Evolutionary conservation across 64 coral and sea anemone genomes (phyloP), one percentile per base, ranked within the genome.

Genomic region (Montipora capricornis): DNA sequence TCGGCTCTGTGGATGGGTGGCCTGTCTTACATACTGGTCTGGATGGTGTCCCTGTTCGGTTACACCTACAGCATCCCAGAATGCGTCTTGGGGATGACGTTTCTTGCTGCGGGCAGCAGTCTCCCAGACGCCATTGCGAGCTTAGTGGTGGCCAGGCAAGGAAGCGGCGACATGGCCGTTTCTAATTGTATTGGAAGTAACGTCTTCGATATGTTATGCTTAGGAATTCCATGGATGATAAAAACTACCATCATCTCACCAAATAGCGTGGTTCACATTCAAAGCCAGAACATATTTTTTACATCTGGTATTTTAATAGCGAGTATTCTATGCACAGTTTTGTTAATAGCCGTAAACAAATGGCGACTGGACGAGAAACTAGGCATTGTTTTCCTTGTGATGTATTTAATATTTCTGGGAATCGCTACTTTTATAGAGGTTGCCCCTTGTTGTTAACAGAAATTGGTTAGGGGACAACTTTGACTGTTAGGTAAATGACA

Each of bases 151-250:
- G 96, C 93, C 57, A 93, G 90, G 20, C 93, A 92, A 68, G 96
- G 96, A 45, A 90, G 94, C 7, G 96, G 96, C 11, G 96, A 97
- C 19, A 97, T 97, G 96, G 96, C 96, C 3, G 93, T 97, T 0
- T 97, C 96, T 6, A 97, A 97, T 66, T 95, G 89, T 48, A 74
- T 97, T 66, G 96, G 96, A 46, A 98, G 96, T 66, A 98, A 98
- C 69, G 87, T 98, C 20, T 98, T 98, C 73, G 96, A 98, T 58
- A 80, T 98, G 44, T 53, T 98, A 14, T 95, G 96, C 69, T 62
- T 98, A 37, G 96, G 96, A 12, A 76, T 98, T 53, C 93, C 96
- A 14, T 98, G 96, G 96, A 47, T 98, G 64, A 79, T 98, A 2
- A 98, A 92, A 92, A 98, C 96, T 11, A 95, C 93, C 59, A n/a